These are phyloP conservation scores for Empidonax traillii DNA, from an alignment of 2,113 vertebrate species.

Conservation along the genomic window DNA sequence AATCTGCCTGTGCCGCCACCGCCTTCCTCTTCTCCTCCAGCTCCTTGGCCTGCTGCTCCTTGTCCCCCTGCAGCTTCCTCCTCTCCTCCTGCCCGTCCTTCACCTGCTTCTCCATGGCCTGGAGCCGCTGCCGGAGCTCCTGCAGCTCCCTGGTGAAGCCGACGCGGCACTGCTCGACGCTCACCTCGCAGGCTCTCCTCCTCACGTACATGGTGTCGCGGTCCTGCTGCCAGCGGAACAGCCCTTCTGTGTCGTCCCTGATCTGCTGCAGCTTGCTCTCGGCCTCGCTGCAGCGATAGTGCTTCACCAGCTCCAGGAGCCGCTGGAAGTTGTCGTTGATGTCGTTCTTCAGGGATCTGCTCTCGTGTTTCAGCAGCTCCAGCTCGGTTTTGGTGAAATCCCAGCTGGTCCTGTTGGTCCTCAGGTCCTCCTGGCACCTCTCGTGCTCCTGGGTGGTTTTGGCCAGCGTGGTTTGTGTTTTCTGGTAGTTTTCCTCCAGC, in stretches of 20 bases:
- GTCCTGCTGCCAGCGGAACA: conserved; percentile 15
- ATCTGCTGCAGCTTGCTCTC: neutral
- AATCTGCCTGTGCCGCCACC: fast-evolving
- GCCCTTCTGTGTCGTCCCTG: fast-evolving
- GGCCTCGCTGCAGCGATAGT: fast-evolving
- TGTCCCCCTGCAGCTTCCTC: conserved; percentile 25
- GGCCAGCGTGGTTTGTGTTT: neutral
- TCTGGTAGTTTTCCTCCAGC: neutral
- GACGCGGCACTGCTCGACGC: neutral
- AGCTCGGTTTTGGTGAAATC: neutral
- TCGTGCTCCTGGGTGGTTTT: conserved; percentile 20
- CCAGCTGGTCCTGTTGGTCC: fast-evolving
- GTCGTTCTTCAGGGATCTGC: fast-evolving
- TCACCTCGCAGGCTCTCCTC: neutral
- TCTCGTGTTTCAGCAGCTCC: neutral
- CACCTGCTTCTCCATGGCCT: fast-evolving
- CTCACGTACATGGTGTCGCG: neutral
- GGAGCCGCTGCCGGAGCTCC: conserved; percentile 25
- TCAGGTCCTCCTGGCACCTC: neutral
- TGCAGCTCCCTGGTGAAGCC: conserved; percentile 30
- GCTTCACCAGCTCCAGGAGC: neutral
- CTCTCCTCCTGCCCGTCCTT: neutral
- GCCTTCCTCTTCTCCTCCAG: conserved; percentile 38
- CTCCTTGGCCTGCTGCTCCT: conserved; percentile 51
- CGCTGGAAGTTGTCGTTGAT: neutral